These are phyloP conservation scores for Sphaerophoria taeniata DNA, from an alignment of 2,888 invertebrate genomes.

Conservation along the genomic window DNA sequence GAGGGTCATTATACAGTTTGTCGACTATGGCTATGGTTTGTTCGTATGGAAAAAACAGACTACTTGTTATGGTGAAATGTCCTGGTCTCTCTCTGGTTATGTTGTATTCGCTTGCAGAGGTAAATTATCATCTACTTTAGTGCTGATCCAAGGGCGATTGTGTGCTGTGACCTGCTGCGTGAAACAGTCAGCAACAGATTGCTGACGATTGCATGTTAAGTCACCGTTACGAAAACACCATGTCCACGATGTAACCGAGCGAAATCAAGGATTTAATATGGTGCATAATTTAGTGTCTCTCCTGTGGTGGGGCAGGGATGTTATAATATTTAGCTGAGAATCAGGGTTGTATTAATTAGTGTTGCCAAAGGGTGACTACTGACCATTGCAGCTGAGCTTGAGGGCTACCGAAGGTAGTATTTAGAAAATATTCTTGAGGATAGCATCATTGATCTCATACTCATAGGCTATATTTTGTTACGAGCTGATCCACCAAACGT, in stretches of 20 bases:
- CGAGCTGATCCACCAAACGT: too few relatives aligned
- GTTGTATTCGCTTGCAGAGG: conserved; percentile 8
- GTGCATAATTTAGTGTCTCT: conserved; percentile 36
- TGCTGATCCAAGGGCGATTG: conserved; percentile 12
- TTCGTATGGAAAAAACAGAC: not conserved
- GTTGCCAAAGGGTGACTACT: too few relatives aligned
- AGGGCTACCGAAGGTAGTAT: too few relatives aligned
- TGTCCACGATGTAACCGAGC: conserved; percentile 25
- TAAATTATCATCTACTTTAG: conserved; percentile 67
- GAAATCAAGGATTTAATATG: conserved; percentile 43
- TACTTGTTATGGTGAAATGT: too few relatives aligned
- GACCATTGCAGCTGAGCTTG: too few relatives aligned
- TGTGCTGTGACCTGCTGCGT: conserved; percentile 47
- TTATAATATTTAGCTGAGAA: too few relatives aligned
- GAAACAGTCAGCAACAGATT: conserved; percentile 63
- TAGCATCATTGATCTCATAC: too few relatives aligned
- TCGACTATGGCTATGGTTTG: not conserved
- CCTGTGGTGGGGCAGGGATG: not conserved
- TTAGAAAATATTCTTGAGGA: too few relatives aligned
- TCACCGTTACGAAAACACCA: conserved; percentile 50
- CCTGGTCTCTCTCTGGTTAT: conserved; percentile 9
- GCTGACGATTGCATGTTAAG: conserved; percentile 69
- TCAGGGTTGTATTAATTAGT: too few relatives aligned
- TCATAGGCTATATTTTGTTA: too few relatives aligned
- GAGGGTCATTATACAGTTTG: conserved; percentile 21